These are phyloP conservation scores for Penelope pileata DNA, from an alignment of 2,113 vertebrate genomes.

Conservation along the genomic window DNA sequence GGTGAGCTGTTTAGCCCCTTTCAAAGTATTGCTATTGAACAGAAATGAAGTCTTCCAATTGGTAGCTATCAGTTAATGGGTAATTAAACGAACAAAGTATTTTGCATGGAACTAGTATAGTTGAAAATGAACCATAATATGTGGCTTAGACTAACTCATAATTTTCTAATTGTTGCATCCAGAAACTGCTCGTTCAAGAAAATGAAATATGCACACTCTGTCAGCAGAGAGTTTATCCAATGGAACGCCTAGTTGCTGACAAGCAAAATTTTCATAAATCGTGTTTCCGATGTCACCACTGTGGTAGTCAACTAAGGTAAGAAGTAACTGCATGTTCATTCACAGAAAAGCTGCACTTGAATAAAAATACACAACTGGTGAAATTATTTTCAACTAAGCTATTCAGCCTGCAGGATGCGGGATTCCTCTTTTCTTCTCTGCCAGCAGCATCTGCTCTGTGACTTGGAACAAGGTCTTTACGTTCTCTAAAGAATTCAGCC, in stretches of 20 bases:
- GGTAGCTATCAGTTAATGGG: neutral
- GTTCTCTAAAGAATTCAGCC: neutral
- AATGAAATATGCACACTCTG: conserved; percentile 90
- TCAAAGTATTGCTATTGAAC: neutral
- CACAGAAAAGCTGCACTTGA: neutral
- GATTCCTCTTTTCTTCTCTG: neutral
- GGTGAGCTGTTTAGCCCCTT: neutral
- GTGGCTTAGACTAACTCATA: neutral
- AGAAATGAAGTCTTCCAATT: neutral
- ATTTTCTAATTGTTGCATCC: conserved; percentile 54
- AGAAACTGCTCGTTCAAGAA: conserved; percentile 88
- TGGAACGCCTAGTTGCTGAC: conserved; percentile 93
- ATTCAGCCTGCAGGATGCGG: neutral
- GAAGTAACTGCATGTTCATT: neutral
- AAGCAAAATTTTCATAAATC: conserved; percentile 96
- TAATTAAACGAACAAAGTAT: neutral
- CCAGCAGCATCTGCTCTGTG: neutral
- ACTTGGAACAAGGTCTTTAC: neutral
- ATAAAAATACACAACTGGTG: neutral
- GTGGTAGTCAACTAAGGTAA: conserved; percentile 93
- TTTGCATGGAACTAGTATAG: neutral
- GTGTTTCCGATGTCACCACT: conserved; percentile 96
- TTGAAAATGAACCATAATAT: neutral
- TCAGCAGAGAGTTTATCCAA: conserved; percentile 92
- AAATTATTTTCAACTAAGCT: neutral